Percentiles rank a stretch among this genome's conserved stretches.
Conservation (phyloP, 2,888 invertebrate species). For the Taenaris catops region DNA sequence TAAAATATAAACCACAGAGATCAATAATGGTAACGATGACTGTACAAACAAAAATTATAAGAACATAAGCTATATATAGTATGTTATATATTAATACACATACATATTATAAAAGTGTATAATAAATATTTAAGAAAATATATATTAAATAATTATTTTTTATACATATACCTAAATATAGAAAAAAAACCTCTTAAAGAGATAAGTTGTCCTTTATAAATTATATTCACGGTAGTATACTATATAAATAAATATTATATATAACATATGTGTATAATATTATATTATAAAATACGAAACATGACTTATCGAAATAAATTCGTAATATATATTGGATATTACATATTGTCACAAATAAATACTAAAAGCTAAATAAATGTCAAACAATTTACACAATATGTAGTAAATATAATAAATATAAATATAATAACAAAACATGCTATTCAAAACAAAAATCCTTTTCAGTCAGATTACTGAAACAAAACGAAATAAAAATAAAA, state of each 20-base stretch:
- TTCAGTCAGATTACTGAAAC: slow-evolving; percentile 51
- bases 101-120: not conserved
- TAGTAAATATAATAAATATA: slow-evolving; percentile 20
- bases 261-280: not conserved
- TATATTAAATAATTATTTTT: not conserved
- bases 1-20: slow-evolving; percentile 19
- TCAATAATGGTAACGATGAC: slow-evolving; percentile 17
- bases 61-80: not conserved
- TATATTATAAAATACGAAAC: not conserved
- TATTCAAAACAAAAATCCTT: slow-evolving; percentile 40
- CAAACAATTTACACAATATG: not conserved
- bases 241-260: not conserved
- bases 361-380: too few species aligned
- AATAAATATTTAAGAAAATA: not conserved
- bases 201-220: too few species aligned
- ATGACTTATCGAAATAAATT: too few species aligned
- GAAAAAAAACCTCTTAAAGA: too few species aligned
- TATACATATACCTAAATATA: too few species aligned
- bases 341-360: too few species aligned
- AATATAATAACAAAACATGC: slow-evolving; percentile 28
- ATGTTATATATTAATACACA: too few species aligned
- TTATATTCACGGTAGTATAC: too few species aligned
- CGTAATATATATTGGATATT: too few species aligned
- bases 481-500: slow-evolving; percentile 35
- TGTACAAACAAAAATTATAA: slow-evolving; percentile 1